Conservation (phyloP, 1,140 invertebrate species). For the Drosophila busckii region DNA sequence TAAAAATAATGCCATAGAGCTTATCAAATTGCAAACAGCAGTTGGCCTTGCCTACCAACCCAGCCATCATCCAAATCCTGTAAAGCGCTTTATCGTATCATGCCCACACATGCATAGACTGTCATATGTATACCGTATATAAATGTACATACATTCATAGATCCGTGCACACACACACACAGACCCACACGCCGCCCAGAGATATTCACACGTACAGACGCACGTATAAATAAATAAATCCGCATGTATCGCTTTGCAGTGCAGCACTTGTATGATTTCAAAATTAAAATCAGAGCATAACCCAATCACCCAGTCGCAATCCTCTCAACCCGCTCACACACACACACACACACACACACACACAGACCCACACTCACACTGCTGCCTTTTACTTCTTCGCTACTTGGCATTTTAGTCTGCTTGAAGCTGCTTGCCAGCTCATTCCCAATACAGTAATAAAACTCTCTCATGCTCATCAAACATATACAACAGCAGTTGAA, state of each 20-base stretch:
- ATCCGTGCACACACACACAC: neutral
- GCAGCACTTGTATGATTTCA: conserved; percentile 71
- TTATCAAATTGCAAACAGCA: conserved; percentile 72
- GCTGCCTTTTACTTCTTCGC: neutral
- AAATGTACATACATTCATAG: neutral
- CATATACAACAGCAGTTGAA: conserved; percentile 48
- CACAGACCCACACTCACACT: neutral
- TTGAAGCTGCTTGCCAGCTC: conserved; percentile 44
- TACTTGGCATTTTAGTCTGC: too few relatives aligned
- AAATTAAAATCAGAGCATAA: conserved; percentile 75
- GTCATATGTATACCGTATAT: conserved; percentile 6
- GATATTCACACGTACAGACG: neutral
- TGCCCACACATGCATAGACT: conserved; percentile 39
- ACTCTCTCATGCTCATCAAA: conserved; percentile 73
- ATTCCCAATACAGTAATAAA: conserved; percentile 73
- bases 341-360: neutral
- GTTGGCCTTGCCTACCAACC: conserved; percentile 48
- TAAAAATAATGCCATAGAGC: conserved; percentile 74
- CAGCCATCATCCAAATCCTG: conserved; percentile 64
- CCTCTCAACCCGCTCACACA: neutral
- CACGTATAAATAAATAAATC: conserved; percentile 66
- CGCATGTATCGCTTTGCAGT: conserved; percentile 58
- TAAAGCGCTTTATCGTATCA: conserved; percentile 72
- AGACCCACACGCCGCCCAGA: too few relatives aligned
- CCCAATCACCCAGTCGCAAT: conserved; percentile 47